Evolutionary conservation across 2,113 vertebrate genomes (phyloP).

Genomic region (Hypanus sabinus): DNA sequence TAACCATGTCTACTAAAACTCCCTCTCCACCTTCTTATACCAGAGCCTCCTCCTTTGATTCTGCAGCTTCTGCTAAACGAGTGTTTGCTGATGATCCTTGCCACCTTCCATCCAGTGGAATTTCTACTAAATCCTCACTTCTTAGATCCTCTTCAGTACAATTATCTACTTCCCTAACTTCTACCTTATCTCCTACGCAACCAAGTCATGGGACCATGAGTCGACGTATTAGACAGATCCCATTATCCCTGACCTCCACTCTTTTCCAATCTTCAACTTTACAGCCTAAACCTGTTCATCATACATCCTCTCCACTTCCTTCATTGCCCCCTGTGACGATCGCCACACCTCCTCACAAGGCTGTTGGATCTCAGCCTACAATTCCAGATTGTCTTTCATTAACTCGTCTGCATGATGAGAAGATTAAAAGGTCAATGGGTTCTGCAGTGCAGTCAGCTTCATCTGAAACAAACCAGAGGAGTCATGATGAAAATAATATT

Average conservation of each 20-base stretch:
- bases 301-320: slow-evolving; percentile 59
- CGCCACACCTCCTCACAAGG: slow-evolving; percentile 54
- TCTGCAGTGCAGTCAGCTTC: slow-evolving; percentile 47
- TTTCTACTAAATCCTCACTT: slow-evolving; percentile 47
- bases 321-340: slow-evolving; percentile 54
- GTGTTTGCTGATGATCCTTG: slow-evolving; percentile 46
- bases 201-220: slow-evolving; percentile 52
- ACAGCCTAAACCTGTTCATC: slow-evolving; percentile 61
- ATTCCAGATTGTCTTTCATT: slow-evolving; percentile 61
- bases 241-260: slow-evolving; percentile 56
- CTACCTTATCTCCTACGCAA: slow-evolving; percentile 68
- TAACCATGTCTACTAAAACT: slow-evolving; percentile 51
- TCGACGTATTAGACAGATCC: slow-evolving; percentile 64
- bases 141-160: slow-evolving; percentile 66
- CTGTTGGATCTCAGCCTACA: slow-evolving; percentile 53
- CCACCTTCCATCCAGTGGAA: slow-evolving; percentile 39
- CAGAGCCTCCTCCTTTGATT: slow-evolving; percentile 57
- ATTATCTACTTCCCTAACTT: slow-evolving; percentile 61
- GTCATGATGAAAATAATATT: slow-evolving; percentile 55
- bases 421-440: slow-evolving; percentile 56
- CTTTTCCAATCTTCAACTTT: slow-evolving; percentile 53
- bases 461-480: slow-evolving; percentile 50
- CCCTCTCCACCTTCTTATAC: slow-evolving; percentile 60
- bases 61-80: slow-evolving; percentile 53
- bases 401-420: slow-evolving; percentile 54